Evolutionary conservation across 35 echinoderm and acorn worm genomes (phyloP).

Genomic region (Apostichopus californicus): DNA sequence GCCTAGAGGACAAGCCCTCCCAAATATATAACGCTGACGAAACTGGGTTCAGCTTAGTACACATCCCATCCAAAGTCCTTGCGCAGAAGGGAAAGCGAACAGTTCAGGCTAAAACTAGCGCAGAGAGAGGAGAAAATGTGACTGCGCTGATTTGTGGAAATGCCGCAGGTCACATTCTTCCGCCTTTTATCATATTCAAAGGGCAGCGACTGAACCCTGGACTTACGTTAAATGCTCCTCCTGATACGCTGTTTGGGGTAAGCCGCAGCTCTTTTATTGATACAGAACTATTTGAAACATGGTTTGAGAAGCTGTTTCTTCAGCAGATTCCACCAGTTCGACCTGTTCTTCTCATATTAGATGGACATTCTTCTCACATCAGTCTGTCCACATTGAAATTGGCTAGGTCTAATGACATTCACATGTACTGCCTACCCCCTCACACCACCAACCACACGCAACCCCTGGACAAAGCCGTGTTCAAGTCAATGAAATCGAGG

Average conservation of each 20-base stretch:
- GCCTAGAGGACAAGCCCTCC: slow-evolving; percentile 28
- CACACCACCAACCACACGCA: slow-evolving; percentile 75
- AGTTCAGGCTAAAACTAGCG: slow-evolving; percentile 54
- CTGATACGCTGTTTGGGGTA: slow-evolving; percentile 55
- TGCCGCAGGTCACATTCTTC: slow-evolving; percentile 32
- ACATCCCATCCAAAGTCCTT: slow-evolving; percentile 36
- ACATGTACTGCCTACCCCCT: slow-evolving; percentile 56
- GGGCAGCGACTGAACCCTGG: slow-evolving; percentile 14
- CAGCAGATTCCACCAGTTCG: slow-evolving; percentile 30
- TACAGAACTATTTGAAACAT: slow-evolving; percentile 58
- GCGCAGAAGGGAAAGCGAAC: slow-evolving; percentile 36
- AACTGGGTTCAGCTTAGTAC: slow-evolving; percentile 41
- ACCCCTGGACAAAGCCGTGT: slow-evolving; percentile 65
- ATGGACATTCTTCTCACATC: slow-evolving; percentile 54
- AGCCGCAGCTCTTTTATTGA: slow-evolving; percentile 47
- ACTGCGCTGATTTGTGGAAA: slow-evolving; percentile 42
- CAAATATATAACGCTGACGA: slow-evolving; percentile 61
- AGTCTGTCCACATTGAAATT: slow-evolving; percentile 14
- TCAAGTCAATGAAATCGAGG: slow-evolving; percentile 57
- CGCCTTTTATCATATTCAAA: slow-evolving; percentile 58
- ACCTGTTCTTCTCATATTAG: slow-evolving; percentile 37
- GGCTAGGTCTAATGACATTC: slow-evolving; percentile 48
- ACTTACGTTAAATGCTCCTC: slow-evolving; percentile 36
- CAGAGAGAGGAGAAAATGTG: slow-evolving; percentile 64
- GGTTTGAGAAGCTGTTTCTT: slow-evolving; percentile 54